phyloP scores from a whole-genome alignment of 1,140 invertebrate genomes.

The Cydia amplana region DNA sequence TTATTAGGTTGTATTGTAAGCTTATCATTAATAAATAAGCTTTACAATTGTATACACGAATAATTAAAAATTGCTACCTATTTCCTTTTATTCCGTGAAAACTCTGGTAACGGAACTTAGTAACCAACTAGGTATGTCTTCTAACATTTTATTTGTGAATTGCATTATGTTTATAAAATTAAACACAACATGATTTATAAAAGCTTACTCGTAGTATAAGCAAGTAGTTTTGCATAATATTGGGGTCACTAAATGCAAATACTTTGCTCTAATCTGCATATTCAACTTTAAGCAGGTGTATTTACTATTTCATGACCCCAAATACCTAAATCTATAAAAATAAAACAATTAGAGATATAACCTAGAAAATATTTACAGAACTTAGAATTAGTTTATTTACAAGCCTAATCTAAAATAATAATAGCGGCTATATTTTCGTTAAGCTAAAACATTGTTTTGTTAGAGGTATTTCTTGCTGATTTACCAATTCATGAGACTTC shows the following conservation, averaged over 20 bases:
- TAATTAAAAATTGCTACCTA: too few species aligned
- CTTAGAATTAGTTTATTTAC: slow-evolving; percentile 22
- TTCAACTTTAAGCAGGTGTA: neutral
- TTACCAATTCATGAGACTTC: slow-evolving; percentile 4
- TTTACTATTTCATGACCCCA: neutral
- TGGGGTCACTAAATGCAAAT: neutral
- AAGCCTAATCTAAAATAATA: slow-evolving; percentile 29
- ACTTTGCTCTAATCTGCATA: neutral
- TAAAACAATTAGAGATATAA: slow-evolving; percentile 21
- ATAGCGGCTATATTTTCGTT: slow-evolving; percentile 24
- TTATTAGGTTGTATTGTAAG: too few species aligned
- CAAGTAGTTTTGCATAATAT: slow-evolving; percentile 19
- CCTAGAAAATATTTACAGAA: slow-evolving; percentile 30
- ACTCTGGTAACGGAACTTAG: too few species aligned
- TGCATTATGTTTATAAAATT: slow-evolving; percentile 30
- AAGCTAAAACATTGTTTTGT: slow-evolving; percentile 19
- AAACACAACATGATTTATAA: slow-evolving; percentile 13
- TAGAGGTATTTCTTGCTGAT: slow-evolving; percentile 3
- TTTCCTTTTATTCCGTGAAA: too few species aligned
- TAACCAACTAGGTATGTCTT: too few species aligned
- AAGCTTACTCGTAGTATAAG: slow-evolving; percentile 18
- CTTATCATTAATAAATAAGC: too few species aligned
- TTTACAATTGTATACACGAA: too few species aligned
- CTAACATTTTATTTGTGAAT: neutral
- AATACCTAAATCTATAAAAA: slow-evolving; percentile 12